Percentiles rank a stretch among this genome's conserved stretches.
phyloP scores from a whole-genome alignment of 2,797 vertebrate genomes.

The Rhodeus uyekii region DNA sequence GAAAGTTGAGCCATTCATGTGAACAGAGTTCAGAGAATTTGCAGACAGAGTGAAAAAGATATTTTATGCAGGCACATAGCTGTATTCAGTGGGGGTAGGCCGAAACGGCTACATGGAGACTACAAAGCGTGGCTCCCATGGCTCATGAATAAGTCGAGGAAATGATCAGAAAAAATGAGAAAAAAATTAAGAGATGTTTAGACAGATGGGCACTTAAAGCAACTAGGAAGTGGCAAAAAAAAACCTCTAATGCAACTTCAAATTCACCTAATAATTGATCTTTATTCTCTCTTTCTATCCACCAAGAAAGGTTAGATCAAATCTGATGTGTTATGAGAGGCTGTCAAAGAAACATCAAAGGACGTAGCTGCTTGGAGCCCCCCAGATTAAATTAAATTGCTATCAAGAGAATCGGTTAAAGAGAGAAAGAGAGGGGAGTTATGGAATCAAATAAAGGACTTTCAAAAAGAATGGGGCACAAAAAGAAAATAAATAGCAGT shows the following conservation, averaged over 20 bases:
- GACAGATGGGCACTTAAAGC: slow-evolving; percentile 99
- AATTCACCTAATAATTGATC: slow-evolving; percentile 93
- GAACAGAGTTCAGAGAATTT: slow-evolving; percentile 86
- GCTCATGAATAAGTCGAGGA: slow-evolving; percentile 99
- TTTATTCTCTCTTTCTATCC: slow-evolving; percentile 77
- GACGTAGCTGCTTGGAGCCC: slow-evolving; percentile 69
- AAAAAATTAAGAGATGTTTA: slow-evolving; percentile 95
- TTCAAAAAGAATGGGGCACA: slow-evolving; percentile 85
- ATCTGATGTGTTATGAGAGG: slow-evolving; percentile 78
- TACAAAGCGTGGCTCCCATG: slow-evolving; percentile 99
- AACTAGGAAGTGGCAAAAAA: slow-evolving; percentile 87
- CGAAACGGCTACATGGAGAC: slow-evolving; percentile 89
- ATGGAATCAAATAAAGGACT: slow-evolving; percentile 87
- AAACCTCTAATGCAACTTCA: slow-evolving; percentile 98
- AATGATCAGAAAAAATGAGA: slow-evolving; percentile 99
- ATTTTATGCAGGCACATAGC: slow-evolving; percentile 88
- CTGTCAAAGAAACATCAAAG: slow-evolving; percentile 74
- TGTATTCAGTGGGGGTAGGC: slow-evolving; percentile 94
- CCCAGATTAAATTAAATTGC: slow-evolving; percentile 79
- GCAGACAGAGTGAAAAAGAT: slow-evolving; percentile 82
- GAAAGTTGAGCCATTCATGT: slow-evolving; percentile 87
- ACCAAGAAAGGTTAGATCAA: slow-evolving; percentile 81
- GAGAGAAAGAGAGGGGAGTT: slow-evolving; percentile 65
- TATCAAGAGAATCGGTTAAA: slow-evolving; percentile 67
- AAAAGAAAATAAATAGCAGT: slow-evolving; percentile 87